Evolutionary conservation across 2,113 vertebrate species (phyloP), one percentile per base, ranked within the genome.

Genomic region (Melanostigma gelatinosum): DNA sequence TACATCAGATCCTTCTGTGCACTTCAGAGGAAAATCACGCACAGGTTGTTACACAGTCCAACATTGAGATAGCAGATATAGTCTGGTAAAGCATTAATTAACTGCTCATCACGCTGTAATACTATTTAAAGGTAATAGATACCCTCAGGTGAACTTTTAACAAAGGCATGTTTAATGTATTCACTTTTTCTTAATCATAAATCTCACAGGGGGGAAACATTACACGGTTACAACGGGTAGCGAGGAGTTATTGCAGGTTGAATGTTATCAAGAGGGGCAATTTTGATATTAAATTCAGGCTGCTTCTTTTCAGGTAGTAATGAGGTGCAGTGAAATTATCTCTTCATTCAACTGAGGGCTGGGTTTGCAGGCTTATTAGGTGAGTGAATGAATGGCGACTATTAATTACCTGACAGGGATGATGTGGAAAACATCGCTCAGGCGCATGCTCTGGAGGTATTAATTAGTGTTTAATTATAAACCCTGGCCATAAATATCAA

Each of bases 391-490:
- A 78, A 73, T 73, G 66, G 54, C 46, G 29, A 85, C 78, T 92
- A 96, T 97, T 96, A 95, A 97, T 97, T 96, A 88, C 67, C 38
- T 68, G 93, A 92, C 89, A 95, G 94, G 81, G 94, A 80, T 86
- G 92, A 89, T 90, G 93, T 88, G 95, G 55, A 75, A 74, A 77
- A 74, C 75, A 74, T 58, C 6, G 63, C 69, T 72, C 71, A 16
- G 74, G 94, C 87, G 91, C 91, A 90, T 93, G 89, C 94, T 84
- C 92, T 93, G 91, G 94, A 95, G 94, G 92, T 95, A 96, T 96
- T 96, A 96, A 96, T 96, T 96, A 96, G 92, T 94, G 95, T 97
- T 97, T 97, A 96, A 97, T 96, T 96, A 96, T 95, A 95, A 96
- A 86, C 89, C 94, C 91, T 87, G 82, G 87, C 83, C 89, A 96